A percentile compares a stretch with the other conserved stretches of the same genome.
Evolutionary conservation across 1,140 invertebrate species (phyloP).

Genomic region (Pseudomyrmex flavicornis): DNA sequence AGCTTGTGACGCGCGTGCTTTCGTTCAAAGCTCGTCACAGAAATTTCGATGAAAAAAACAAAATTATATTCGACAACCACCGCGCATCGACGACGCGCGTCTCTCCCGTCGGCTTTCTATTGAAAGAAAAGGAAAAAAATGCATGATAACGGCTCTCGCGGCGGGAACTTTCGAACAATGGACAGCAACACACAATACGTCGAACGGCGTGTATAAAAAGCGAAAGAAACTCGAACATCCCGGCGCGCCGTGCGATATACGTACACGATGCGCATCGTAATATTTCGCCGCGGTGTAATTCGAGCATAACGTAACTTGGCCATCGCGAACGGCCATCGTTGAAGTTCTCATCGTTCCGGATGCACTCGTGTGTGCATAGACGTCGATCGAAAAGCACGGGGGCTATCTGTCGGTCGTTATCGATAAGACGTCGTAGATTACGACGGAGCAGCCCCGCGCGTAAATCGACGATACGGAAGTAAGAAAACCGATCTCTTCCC

Average conservation of each 20-base stretch:
- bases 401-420: conserved; percentile 35
- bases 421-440: conserved; percentile 53
- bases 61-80: conserved; percentile 35
- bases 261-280: conserved; percentile 3
- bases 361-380: not conserved
- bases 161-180: conserved; percentile 53
- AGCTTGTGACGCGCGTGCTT: not conserved
- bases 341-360: not conserved
- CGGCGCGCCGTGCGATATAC: not conserved
- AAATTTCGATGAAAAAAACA: conserved; percentile 31
- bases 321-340: not conserved
- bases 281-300: conserved; percentile 37
- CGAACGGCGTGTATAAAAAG: conserved; percentile 41
- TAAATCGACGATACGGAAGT: not conserved
- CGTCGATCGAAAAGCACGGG: conserved; percentile 27
- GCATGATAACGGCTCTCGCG: conserved; percentile 29
- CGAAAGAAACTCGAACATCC: conserved; percentile 40
- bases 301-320: conserved; percentile 37
- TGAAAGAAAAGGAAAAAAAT: not conserved
- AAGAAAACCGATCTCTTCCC: not conserved
- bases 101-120: conserved; percentile 13
- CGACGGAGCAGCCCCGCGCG: not conserved
- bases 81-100: too few relatives aligned
- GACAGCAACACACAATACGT: conserved; percentile 36
- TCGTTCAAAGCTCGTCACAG: not conserved